Conservation (phyloP, 2,113 vertebrate genomes). For the Odontophorus gujanensis region DNA sequence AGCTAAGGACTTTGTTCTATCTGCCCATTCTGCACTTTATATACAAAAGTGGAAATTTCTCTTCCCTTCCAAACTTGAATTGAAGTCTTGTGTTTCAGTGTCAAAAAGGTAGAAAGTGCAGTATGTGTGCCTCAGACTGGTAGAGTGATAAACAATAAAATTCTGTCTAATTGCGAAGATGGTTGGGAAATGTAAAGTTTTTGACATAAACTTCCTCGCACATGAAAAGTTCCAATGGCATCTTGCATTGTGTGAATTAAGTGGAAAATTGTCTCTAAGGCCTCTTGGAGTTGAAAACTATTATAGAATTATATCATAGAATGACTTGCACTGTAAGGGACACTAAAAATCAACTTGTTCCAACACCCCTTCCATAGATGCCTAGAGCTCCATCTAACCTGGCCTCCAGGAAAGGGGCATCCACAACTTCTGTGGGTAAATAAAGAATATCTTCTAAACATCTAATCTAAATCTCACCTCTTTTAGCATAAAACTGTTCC, state of each 20-base stretch:
- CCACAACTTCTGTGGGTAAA: too few species aligned
- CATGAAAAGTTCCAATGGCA: background rate
- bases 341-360: too few species aligned
- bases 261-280: background rate
- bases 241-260: background rate
- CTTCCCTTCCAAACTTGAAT: background rate
- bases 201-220: background rate
- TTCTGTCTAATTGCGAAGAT: too few species aligned
- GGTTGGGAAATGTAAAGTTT: too few species aligned
- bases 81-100: background rate
- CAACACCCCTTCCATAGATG: too few species aligned
- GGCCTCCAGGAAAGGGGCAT: too few species aligned
- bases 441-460: too few species aligned
- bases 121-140: background rate
- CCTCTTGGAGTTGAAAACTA: background rate
- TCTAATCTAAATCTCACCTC: too few species aligned
- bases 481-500: too few species aligned
- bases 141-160: background rate
- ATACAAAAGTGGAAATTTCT: background rate
- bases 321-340: too few species aligned
- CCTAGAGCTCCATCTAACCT: too few species aligned
- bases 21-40: background rate
- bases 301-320: background rate
- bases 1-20: background rate
- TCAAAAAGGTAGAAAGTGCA: background rate